These are phyloP conservation scores for Atherinomorus stipes DNA, from an alignment of 2,113 vertebrate genomes.

Conservation along the genomic window DNA sequence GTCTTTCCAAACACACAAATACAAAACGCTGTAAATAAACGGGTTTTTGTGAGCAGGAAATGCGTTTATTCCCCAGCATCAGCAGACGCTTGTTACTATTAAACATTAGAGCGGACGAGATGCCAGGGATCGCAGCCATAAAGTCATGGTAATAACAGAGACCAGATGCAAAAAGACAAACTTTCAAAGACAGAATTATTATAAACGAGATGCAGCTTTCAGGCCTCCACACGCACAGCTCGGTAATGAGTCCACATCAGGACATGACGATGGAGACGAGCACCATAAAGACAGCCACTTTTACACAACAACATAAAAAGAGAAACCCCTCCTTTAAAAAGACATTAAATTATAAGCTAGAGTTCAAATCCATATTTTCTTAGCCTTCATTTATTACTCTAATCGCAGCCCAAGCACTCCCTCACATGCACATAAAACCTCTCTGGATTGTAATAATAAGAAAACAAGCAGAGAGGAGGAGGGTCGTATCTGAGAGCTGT, in stretches of 20 bases:
- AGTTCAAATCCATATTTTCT: constrained; percentile 5
- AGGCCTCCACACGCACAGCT: constrained; percentile 5
- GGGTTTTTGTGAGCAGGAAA: constrained; percentile 28
- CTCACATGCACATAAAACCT: constrained; percentile 20
- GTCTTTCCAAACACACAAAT: constrained; percentile 28
- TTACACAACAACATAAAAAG: not conserved
- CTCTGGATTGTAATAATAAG: constrained; percentile 11
- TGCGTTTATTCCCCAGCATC: constrained; percentile 29
- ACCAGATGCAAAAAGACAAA: constrained; percentile 40
- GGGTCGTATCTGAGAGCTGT: constrained; percentile 23
- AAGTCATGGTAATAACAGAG: constrained; percentile 46
- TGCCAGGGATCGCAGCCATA: constrained; percentile 49
- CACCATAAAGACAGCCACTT: not conserved
- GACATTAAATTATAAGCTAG: not conserved
- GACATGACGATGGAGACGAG: not conserved
- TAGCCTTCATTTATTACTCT: not conserved
- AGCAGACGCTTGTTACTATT: constrained; percentile 19
- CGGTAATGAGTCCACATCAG: not conserved
- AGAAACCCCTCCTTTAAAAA: not conserved
- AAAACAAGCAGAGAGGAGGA: constrained; percentile 19
- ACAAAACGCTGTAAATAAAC: constrained; percentile 44
- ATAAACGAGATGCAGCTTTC: constrained; percentile 45
- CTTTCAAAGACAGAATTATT: constrained; percentile 25
- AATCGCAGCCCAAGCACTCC: constrained; percentile 11
- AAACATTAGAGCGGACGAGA: constrained; percentile 50